Percentiles rank a stretch among this genome's conserved stretches.
Evolutionary conservation across 2,113 vertebrate genomes (phyloP).

Genomic region (Aythya baeri): DNA sequence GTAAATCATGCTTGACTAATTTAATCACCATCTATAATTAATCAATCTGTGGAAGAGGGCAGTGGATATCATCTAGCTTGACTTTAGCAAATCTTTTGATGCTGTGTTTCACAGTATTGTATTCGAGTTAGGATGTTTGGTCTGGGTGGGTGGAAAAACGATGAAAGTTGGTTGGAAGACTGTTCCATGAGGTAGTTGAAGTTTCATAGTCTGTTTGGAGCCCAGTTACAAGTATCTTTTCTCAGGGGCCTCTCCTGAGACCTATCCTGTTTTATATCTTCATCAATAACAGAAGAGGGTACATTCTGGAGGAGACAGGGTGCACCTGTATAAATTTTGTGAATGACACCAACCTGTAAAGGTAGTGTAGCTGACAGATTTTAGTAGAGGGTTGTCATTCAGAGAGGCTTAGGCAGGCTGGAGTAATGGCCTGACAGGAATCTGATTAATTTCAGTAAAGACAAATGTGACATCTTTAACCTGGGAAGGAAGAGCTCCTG

Average conservation of each 20-base stretch:
- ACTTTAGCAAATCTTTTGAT: neutral
- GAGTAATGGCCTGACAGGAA: neutral
- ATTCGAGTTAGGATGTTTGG: neutral
- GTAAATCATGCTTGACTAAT: neutral
- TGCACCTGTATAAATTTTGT: neutral
- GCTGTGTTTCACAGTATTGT: neutral
- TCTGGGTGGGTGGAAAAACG: neutral
- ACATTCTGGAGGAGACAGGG: neutral
- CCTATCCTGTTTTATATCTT: neutral
- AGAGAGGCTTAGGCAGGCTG: neutral
- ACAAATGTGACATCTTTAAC: neutral
- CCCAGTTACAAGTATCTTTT: neutral
- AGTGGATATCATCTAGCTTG: neutral
- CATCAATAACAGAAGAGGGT: neutral
- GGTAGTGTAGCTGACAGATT: neutral
- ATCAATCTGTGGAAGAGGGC: neutral
- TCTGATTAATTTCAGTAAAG: neutral
- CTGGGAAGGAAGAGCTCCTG: neutral
- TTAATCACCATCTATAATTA: neutral
- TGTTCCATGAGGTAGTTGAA: neutral
- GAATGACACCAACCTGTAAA: neutral
- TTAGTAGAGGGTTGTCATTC: neutral
- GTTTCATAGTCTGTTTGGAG: neutral
- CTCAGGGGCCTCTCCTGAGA: neutral
- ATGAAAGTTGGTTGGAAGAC: neutral